Base-by-base conservation (phyloP, 2,797 vertebrate species). In the Schizopygopsis malacanthus region DNA sequence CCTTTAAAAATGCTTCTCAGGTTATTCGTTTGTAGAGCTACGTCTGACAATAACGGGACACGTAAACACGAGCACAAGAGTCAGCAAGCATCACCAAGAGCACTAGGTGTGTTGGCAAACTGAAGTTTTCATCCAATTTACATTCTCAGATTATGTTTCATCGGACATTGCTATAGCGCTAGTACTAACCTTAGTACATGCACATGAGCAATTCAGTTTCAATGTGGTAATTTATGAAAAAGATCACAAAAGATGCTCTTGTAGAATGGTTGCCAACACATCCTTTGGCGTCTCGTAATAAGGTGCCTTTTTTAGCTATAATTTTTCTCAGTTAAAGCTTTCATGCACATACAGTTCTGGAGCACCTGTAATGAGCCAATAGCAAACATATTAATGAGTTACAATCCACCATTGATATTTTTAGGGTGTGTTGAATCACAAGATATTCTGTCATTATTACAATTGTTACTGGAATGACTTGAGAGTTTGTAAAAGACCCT, bases 71-170 rank as follows among this genome's bases (percentile, higher is more conserved):
- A 75, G 61, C 50, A 86, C 59, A 69, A 81, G 78, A 45, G 72
- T 78, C 56, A 75, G 45, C 69, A 25, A 86, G 81, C 52, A 86
- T 78, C 72, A 69, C 50, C 69, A 15, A 52, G 59, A 81, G 59
- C 47, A 79, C 16, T 45, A 76, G 84, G 59, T 37, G 61, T 88
- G 76, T 84, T 81, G 84, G 87, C 84, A 83, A 87, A 87, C 80
- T n/a, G 22, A 82, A 33, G 33, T 81, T 75, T 54, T n/a, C n/a
- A 85, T 72, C 59, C 39, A 59, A 77, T 45, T 67, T 70, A 61
- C 63, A 39, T 45, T 79, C 37, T 63, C 9, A 4, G 13, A 61
- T 79, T 59, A 41, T 20, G 4, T 69, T 81, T 71, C 33, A 56
- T 39, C 28, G 54, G 79, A 52, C 45, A 71, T 67, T 50, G 25